Evolutionary conservation across 1,140 invertebrate genomes (phyloP).

Genomic region (Hestina assimilis): DNA sequence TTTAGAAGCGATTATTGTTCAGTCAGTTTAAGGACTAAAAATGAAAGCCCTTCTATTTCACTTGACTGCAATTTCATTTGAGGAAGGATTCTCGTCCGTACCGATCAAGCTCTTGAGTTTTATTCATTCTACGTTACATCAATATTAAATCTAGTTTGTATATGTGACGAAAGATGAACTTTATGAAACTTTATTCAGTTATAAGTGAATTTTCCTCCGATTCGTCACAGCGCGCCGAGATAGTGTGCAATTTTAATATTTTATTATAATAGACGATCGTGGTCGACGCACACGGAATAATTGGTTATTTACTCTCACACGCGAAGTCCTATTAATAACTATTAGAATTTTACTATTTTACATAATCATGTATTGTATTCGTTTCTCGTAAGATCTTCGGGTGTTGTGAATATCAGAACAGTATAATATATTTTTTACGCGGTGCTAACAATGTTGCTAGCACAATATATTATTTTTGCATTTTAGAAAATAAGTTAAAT

Average conservation of each 20-base stretch:
- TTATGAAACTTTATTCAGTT: too few relatives aligned
- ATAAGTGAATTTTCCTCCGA: too few relatives aligned
- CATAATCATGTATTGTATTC: slow-evolving; percentile 29
- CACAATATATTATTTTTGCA: slow-evolving; percentile 58
- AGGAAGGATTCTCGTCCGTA: too few relatives aligned
- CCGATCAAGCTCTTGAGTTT: too few relatives aligned
- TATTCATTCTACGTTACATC: too few relatives aligned
- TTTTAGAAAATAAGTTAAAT: slow-evolving; percentile 53
- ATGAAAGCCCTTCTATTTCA: too few relatives aligned
- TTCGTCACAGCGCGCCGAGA: not conserved
- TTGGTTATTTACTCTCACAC: slow-evolving; percentile 29
- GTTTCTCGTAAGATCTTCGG: slow-evolving; percentile 27
- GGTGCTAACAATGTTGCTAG: slow-evolving; percentile 56
- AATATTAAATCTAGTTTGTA: too few relatives aligned
- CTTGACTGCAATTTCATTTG: too few relatives aligned
- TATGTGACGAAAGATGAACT: too few relatives aligned
- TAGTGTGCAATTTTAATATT: slow-evolving; percentile 66
- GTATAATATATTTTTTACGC: slow-evolving; percentile 55
- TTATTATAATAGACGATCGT: slow-evolving; percentile 54
- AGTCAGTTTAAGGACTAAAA: too few relatives aligned
- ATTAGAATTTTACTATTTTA: slow-evolving; percentile 22
- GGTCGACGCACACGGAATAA: slow-evolving; percentile 47
- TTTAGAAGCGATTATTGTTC: too few relatives aligned
- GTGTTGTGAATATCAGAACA: slow-evolving; percentile 64
- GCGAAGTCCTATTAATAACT: slow-evolving; percentile 16